Conservation (phyloP, 2,113 vertebrate genomes). For the Sturnira hondurensis region DNA sequence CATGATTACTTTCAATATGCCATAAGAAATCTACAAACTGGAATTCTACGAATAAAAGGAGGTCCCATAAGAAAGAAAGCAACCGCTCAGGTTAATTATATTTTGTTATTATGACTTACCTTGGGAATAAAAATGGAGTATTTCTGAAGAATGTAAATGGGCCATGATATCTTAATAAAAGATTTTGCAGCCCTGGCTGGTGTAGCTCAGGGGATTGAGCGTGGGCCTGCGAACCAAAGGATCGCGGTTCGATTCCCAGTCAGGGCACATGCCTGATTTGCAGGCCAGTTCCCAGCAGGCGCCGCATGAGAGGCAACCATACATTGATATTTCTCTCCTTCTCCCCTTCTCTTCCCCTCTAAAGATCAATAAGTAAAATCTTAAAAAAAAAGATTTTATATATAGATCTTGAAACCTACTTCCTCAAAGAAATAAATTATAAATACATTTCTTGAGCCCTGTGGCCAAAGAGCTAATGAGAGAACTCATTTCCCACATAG, state of each 20-base stretch:
- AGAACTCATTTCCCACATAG: conserved; percentile 12
- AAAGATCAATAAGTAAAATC: no score
- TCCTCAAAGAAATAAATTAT: conserved; percentile 9
- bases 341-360: no score
- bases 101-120: background rate
- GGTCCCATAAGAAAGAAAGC: background rate
- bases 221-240: no score
- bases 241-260: no score
- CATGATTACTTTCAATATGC: background rate
- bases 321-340: no score
- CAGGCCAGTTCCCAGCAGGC: no score
- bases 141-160: conserved; percentile 17
- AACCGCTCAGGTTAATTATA: background rate
- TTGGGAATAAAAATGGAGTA: background rate
- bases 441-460: background rate
- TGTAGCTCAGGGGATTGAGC: no score
- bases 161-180: background rate
- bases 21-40: background rate
- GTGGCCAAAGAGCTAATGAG: background rate
- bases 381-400: background rate
- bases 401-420: background rate
- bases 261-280: no score
- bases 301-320: no score
- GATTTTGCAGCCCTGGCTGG: no score
- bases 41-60: background rate